phyloP scores from a whole-genome alignment of 2,888 invertebrate species.

The Stenotaenia linearis region DNA sequence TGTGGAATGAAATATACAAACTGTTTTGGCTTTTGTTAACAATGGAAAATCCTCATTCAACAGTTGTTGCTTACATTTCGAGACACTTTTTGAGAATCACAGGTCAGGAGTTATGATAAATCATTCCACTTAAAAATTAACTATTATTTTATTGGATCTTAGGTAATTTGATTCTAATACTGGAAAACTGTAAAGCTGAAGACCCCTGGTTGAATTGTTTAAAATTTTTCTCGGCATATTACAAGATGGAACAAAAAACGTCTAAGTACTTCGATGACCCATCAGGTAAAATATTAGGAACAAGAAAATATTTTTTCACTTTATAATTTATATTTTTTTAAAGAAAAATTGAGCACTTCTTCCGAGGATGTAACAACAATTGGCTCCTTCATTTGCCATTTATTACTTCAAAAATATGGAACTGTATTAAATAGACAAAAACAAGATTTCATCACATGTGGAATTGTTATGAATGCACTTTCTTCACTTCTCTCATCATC shows the following conservation, averaged over 20 bases:
- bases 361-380: neutral
- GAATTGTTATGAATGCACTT: neutral
- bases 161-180: neutral
- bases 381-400: neutral
- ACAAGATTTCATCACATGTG: neutral
- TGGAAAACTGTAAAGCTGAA: neutral
- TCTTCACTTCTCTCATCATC: neutral
- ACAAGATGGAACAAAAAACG: neutral
- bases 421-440: neutral
- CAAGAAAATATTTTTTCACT: neutral
- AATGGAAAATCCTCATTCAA: neutral
- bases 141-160: too few relatives aligned
- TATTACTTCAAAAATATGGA: neutral
- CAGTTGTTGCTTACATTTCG: neutral
- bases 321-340: neutral
- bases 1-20: neutral
- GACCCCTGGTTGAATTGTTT: neutral
- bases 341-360: neutral
- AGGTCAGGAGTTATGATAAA: neutral
- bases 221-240: neutral
- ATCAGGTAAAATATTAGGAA: neutral
- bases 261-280: neutral
- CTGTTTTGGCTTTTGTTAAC: neutral
- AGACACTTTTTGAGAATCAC: neutral
- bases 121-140: too few relatives aligned